phyloP scores from a whole-genome alignment of 2,888 invertebrate species.

The Dolichomitus sp. region DNA sequence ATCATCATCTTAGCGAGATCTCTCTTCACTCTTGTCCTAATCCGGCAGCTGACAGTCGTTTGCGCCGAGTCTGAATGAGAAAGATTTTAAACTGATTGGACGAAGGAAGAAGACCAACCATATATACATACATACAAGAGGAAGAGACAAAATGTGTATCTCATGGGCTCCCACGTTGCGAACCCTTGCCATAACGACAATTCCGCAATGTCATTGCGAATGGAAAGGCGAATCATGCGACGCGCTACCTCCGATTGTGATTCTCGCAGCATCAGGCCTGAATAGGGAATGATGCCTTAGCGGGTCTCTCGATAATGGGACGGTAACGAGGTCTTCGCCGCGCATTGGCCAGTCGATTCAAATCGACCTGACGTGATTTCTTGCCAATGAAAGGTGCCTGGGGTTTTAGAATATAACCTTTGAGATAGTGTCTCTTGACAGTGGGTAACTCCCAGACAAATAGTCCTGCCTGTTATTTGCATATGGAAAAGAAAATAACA shows the following conservation, averaged over 20 bases:
- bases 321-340: constrained; percentile 72
- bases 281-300: constrained; percentile 72
- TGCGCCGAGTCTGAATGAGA: constrained; percentile 69
- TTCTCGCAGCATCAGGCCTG: constrained; percentile 38
- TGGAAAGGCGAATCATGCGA: constrained; percentile 40
- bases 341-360: constrained; percentile 32
- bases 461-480: constrained; percentile 9
- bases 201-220: constrained; percentile 72
- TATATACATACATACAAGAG: constrained; percentile 16
- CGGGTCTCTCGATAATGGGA: constrained; percentile 72
- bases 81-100: constrained; percentile 74
- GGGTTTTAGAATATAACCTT: constrained; percentile 32
- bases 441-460: constrained; percentile 6
- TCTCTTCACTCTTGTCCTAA: constrained; percentile 51
- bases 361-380: constrained; percentile 18
- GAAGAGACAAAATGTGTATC: constrained; percentile 14
- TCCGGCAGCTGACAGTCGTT: constrained; percentile 71
- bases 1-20: constrained; percentile 49
- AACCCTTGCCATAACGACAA: constrained; percentile 68
- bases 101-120: constrained; percentile 53
- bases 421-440: constrained; percentile 9
- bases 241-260: constrained; percentile 42
- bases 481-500: constrained; percentile 38
- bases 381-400: constrained; percentile 26
- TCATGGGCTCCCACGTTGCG: constrained; percentile 55